Evolutionary conservation across 2,888 invertebrate species (phyloP), one percentile per base, ranked within the genome.

Genomic region (Machimus rusticus): DNA sequence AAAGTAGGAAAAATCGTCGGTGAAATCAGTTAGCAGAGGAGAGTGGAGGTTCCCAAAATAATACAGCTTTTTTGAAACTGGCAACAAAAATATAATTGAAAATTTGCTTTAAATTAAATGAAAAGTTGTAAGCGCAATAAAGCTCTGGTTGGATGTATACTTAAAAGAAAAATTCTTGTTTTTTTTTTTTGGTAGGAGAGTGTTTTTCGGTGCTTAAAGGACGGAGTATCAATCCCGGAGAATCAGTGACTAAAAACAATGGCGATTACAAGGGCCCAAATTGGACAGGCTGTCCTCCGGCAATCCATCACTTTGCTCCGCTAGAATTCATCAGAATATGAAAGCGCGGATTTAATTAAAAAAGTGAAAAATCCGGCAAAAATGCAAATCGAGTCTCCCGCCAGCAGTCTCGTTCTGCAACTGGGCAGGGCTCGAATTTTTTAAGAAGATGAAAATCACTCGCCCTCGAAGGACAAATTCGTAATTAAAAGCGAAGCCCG

Each of bases 221-320:
- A n/a, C 23, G 23, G 28, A 74, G 37, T 85, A 74, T 85, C 85
- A 85, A 46, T 74, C 74, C 28, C 9, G n/a, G 5, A 5, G 57
- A 46, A 74, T 74, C 85, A 82, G 16, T 31, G 85, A 28, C 85
- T n/a, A 74, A 74, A 43, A 74, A 85, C 85, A 85, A 85, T 85
- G 16, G 74, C 16, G 74, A 74, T 85, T 74, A 85, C 46, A 74
- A 46, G n/a, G 23, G 23, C 6, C 31, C 46, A 85, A 74, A 85
- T 85, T 85, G 74, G 85, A 46, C 51, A 12, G 39, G 85, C 28
- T 51, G 66, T 66, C 12, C 66, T 19, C 16, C 14, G 39, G 43
- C 19, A 19, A 28, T 84, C 74, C 43, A 55, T 85, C 43, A 39
- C 28, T 55, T 74, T 23, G 46, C 23, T 51, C n/a, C 19, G 66